Evolutionary conservation across 2,888 invertebrate genomes (phyloP).

Genomic region (Hypena proboscidalis): DNA sequence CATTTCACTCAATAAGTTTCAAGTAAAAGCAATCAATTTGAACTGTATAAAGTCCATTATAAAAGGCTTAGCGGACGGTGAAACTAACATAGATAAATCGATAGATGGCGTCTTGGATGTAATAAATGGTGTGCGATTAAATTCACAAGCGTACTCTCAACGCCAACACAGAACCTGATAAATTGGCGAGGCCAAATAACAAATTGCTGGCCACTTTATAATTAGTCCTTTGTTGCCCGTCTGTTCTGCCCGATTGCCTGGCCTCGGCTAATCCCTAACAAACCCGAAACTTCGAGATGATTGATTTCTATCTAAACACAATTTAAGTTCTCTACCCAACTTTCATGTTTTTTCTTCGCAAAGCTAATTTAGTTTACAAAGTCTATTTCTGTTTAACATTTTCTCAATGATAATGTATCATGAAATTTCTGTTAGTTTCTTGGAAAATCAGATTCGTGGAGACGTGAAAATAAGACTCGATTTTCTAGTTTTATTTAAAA

Average conservation of each 20-base stretch:
- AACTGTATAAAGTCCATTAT: conserved; percentile 6
- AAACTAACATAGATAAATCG: conserved; percentile 38
- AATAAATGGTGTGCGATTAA: conserved; percentile 36
- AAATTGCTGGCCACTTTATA: conserved; percentile 45
- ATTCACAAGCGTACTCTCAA: conserved; percentile 39
- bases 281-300: conserved; percentile 25
- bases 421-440: too few species aligned
- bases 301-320: conserved; percentile 31
- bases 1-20: neutral
- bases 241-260: conserved; percentile 1
- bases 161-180: conserved; percentile 42
- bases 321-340: conserved; percentile 24
- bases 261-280: conserved; percentile 31
- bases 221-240: conserved; percentile 39
- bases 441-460: conserved; percentile 1
- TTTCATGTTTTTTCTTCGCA: conserved; percentile 5
- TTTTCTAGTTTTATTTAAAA: conserved; percentile 14
- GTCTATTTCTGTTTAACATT: conserved; percentile 13
- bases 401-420: too few species aligned
- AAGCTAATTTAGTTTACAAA: neutral
- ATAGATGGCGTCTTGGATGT: conserved; percentile 15
- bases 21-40: conserved; percentile 14
- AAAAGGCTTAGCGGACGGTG: conserved; percentile 20
- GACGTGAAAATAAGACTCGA: too few species aligned
- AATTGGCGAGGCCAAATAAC: conserved; percentile 46